These are phyloP conservation scores for Mallotus villosus DNA, from an alignment of 2,797 vertebrate genomes.

Conservation along the genomic window DNA sequence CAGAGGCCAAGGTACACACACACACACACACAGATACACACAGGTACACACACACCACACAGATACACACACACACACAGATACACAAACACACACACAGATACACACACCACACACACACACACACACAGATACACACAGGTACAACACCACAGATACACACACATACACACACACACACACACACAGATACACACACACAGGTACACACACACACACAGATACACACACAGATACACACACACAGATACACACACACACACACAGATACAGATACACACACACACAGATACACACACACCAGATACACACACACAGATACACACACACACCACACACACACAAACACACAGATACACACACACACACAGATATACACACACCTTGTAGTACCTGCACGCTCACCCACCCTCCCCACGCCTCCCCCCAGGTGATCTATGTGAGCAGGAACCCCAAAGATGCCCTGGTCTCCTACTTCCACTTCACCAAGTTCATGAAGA, in stretches of 20 bases:
- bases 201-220: constrained; percentile 26
- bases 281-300: neutral
- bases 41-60: constrained; percentile 29
- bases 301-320: constrained; percentile 24
- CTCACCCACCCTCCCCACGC: neutral
- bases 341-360: neutral
- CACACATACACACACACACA: neutral
- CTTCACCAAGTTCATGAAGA: constrained; percentile 42
- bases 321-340: neutral
- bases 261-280: constrained; percentile 22
- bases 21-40: neutral
- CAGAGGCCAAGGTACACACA: constrained; percentile 38
- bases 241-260: neutral
- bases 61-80: neutral
- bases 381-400: neutral
- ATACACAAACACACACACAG: neutral
- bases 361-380: neutral
- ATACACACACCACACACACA: neutral
- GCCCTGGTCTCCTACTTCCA: constrained; percentile 55
- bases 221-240: no score
- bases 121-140: neutral
- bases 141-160: constrained; percentile 19
- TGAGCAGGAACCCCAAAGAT: constrained; percentile 60
- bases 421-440: constrained; percentile 50
- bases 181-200: neutral